These are phyloP conservation scores for Halocaridina rubra DNA, from an alignment of 2,888 invertebrate species.

Conservation along the genomic window DNA sequence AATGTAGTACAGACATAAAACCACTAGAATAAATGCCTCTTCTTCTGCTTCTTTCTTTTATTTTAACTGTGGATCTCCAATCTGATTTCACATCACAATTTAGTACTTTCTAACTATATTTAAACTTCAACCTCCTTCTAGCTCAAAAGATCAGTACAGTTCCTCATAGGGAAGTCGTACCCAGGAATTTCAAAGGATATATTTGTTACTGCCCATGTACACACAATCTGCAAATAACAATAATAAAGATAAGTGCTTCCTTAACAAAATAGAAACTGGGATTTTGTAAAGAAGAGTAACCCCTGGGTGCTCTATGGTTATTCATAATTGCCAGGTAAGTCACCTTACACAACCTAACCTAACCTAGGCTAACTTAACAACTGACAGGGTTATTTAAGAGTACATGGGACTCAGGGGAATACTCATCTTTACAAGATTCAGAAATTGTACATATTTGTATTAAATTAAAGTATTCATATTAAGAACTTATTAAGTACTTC, in stretches of 20 bases:
- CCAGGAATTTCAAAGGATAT: slow-evolving; percentile 56
- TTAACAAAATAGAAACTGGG: not conserved
- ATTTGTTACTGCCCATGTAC: slow-evolving; percentile 47
- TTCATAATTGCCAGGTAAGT: no score
- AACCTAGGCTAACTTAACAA: no score
- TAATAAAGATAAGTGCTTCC: not conserved
- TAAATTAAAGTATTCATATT: no score
- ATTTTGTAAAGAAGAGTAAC: not conserved
- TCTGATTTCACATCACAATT: not conserved
- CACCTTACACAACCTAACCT: no score
- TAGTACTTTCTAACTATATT: not conserved
- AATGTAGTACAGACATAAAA: no score
- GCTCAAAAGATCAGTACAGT: slow-evolving; percentile 46
- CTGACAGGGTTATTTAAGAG: not conserved
- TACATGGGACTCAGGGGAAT: not conserved
- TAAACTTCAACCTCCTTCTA: not conserved
- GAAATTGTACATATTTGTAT: not conserved
- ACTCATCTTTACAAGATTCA: not conserved
- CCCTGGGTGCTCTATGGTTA: no score
- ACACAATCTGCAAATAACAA: slow-evolving; percentile 39
- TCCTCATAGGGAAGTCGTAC: slow-evolving; percentile 42
- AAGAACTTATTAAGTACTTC: no score
- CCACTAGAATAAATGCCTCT: no score
- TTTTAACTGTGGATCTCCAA: no score
- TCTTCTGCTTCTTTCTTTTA: no score